These are phyloP conservation scores for Phaenicophaeus curvirostris DNA, from an alignment of 2,797 vertebrate species.

Conservation along the genomic window DNA sequence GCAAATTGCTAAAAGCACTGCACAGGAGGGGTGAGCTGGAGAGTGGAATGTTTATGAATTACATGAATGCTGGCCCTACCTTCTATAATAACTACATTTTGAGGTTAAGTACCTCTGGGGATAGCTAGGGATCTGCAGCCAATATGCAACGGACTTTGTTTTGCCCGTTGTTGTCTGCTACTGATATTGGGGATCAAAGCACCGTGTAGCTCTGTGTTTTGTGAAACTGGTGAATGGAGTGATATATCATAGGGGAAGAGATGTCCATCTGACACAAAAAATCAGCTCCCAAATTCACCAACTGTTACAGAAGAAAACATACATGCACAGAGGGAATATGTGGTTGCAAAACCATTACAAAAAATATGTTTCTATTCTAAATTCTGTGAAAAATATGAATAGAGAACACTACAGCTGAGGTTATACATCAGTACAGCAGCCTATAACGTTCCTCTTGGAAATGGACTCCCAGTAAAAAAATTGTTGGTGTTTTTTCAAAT, in stretches of 20 bases:
- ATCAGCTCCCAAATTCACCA: too few relatives aligned
- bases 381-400: not conserved
- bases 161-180: not conserved
- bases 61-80: fast-evolving
- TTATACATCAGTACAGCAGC: not conserved
- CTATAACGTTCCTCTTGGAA: not conserved
- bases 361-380: not conserved
- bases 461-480: not conserved
- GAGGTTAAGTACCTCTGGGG: not conserved
- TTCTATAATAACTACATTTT: not conserved
- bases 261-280: not conserved
- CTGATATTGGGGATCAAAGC: not conserved
- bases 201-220: not conserved
- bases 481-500: not conserved
- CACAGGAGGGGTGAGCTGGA: not conserved
- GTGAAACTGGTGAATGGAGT: not conserved
- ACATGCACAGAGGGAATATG: fast-evolving
- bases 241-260: not conserved
- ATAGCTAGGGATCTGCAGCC: not conserved
- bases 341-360: not conserved
- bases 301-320: not conserved
- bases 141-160: not conserved
- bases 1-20: not conserved
- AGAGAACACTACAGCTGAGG: not conserved
- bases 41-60: not conserved